These are phyloP conservation scores for Ciconia maguari DNA, from an alignment of 2,113 vertebrate species.

Conservation along the genomic window DNA sequence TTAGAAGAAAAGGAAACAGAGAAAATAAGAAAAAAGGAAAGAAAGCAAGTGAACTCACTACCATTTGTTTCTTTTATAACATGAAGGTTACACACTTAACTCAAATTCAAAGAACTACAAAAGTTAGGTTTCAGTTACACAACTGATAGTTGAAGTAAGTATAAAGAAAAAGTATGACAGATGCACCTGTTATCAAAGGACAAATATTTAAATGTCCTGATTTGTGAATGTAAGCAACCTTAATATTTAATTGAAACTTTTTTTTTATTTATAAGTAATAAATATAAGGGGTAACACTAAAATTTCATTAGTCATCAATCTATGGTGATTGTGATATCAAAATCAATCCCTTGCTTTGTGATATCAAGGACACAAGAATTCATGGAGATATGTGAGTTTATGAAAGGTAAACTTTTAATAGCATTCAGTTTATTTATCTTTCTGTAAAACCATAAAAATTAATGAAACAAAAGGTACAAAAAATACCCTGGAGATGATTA, in stretches of 20 bases:
- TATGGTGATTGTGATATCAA: neutral
- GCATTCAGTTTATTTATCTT: neutral
- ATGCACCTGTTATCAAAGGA: neutral
- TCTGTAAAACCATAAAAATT: neutral
- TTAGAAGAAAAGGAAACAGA: neutral
- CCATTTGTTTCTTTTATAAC: neutral
- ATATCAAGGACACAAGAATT: neutral
- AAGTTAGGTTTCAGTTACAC: neutral
- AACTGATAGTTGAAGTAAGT: neutral
- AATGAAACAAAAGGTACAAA: neutral
- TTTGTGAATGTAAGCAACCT: neutral
- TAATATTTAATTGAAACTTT: neutral
- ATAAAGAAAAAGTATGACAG: too few species aligned
- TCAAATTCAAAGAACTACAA: neutral
- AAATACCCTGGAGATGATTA: neutral
- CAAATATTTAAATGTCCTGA: neutral
- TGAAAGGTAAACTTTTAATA: neutral
- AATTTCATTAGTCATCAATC: neutral
- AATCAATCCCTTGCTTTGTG: neutral
- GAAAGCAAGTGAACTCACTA: neutral
- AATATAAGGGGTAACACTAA: neutral
- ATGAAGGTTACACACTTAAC: neutral
- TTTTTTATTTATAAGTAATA: neutral
- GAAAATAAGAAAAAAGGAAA: too few species aligned
- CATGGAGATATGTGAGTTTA: neutral